Evolutionary conservation across 2,113 vertebrate species (phyloP), one percentile per base, ranked within the genome.

Genomic region (Gallinago paraguaiae): DNA sequence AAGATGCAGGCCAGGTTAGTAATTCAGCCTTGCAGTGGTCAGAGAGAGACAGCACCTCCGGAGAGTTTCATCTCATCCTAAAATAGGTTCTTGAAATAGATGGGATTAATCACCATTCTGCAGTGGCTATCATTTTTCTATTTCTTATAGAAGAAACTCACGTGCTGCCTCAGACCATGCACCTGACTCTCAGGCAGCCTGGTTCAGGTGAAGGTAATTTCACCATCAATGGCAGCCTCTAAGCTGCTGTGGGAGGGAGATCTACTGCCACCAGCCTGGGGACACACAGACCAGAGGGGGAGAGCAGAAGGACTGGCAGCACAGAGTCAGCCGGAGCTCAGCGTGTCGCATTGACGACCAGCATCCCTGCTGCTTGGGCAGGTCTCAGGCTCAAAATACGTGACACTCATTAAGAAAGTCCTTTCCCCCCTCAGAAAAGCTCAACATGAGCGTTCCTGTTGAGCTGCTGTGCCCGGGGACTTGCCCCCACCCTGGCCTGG

Each of bases 21-120:
- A 95, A 82, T 92, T 91, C 88, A 86, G 13, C 16, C 25, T 71
- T 76, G 74, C 48, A 71, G 39, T 82, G 46, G 65, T 51, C 14
- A 10, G 72, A 94, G 35, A 76, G 31, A 76, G 46, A 75, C 4
- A 59, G 48, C 82, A 81, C 8, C 46, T 88, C 82, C 64, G 45
- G 51, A 81, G 79, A 88, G 56, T 92, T 92, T 90, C 17, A 88
- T 94, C 88, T 93, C 82, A 83, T 74, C 48, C 72, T 70, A 45
- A 72, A 95, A 69, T 70, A 75, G 41, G 13, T 19, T 94, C 94
- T 81, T 77, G 50, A 83, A 92, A 83, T 77, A 83, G 68, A 59
- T 81, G 64, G 76, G 28, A 86, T 96, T 81, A 92, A 90, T 90
- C 83, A 54, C 41, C 37, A 31, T 79, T 69, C 77, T 41, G 14